Base-by-base conservation (phyloP, 2,888 invertebrate genomes). In the Cheilosia impressa region DNA sequence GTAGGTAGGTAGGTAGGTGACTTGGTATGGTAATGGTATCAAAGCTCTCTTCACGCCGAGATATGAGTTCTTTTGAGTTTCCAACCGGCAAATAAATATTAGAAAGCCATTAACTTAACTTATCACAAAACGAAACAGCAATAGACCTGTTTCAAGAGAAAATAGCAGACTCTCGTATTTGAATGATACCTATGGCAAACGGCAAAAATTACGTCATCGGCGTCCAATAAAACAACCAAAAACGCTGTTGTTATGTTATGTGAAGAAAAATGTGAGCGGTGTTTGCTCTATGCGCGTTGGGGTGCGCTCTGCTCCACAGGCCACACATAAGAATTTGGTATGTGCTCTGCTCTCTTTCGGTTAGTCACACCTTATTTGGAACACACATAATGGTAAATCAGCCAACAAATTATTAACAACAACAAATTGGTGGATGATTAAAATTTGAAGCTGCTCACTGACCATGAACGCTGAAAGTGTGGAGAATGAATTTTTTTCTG, bases 151-250 rank as follows among this genome's bases (percentile, higher is more conserved):
- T 52, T 6, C 5, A 24, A 52, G 15, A 15, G 10, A 22, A 22
- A 52, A 66, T 65, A 66, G 68, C 60, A 45, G 38, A 15, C 22
- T 45, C 34, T 31, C 55, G 58, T 50, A 17, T 22, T 15, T 47
- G 52, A 52, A 50, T 47, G 22, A 50, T 47, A 34, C 15, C 65
- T 17, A 53, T 34, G 27, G 27, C 19, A 79, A 72, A 62, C 27
- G 60, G 62, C 43, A 69, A 68, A 75, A 57, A 79, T 84, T 84
- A 84, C 80, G 84, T 84, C 84, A 84, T 80, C 84, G 71, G 53
- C 53, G 60, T 71, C 53, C 45, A 76, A 66, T 80, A 71, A 75
- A 75, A 84, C 52, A 75, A 62, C 57, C 57, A 19, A 27, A 73
- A 78, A 15, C 47, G 34, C 55, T 53, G 63, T 73, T 62, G 47